Evolutionary conservation across 2,113 vertebrate genomes (phyloP), one percentile per base, ranked within the genome.

Genomic region (Lethenteron camtschaticum): DNA sequence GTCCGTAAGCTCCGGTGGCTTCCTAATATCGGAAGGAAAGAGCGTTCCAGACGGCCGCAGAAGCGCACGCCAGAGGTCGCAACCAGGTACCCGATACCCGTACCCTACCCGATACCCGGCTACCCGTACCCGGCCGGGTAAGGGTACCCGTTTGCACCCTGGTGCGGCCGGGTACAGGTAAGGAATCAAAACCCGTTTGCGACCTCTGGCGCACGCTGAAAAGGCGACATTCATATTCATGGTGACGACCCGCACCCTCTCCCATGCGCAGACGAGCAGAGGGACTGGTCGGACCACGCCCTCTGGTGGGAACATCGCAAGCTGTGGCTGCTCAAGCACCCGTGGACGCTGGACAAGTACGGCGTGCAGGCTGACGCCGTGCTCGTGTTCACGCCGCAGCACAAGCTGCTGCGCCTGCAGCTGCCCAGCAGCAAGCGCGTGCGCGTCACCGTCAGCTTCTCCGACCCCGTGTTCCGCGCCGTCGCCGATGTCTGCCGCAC

Each of bases 241-340:
- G 4, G 41, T 41, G 41, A 41, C 41, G 41, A 41, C 24, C 24
- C 24, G 41, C 41, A 41, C 41, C 41, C 41, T 41, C 24, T 66
- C n/a, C 16, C 63, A n/a, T 66, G n/a, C 10, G 18, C 9, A 99
- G 94, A 99, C 77, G 87, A 96, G 70, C 96, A 99, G 83, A 96
- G 91, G 77, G 94, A 99, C 79, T 99, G 94, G 92, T 97, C 92
- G 0, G 94, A 97, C 77, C 90, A 99, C 8, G 94, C 88, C 2
- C 76, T 99, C 73, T 99, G 94, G 94, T 99, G 94, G 94, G 94
- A 97, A 76, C 96, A 97, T 83, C 96, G 94, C 83, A 92, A 85
- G 75, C 96, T 89, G 7, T 99, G 94, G 94, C 85, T 99, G 74
- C 75, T 99, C 58, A 99, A 99, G 81, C 96, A 90, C 1, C 94